Base-by-base conservation (phyloP, 2,888 invertebrate genomes). In the Drosophila tripunctata region DNA sequence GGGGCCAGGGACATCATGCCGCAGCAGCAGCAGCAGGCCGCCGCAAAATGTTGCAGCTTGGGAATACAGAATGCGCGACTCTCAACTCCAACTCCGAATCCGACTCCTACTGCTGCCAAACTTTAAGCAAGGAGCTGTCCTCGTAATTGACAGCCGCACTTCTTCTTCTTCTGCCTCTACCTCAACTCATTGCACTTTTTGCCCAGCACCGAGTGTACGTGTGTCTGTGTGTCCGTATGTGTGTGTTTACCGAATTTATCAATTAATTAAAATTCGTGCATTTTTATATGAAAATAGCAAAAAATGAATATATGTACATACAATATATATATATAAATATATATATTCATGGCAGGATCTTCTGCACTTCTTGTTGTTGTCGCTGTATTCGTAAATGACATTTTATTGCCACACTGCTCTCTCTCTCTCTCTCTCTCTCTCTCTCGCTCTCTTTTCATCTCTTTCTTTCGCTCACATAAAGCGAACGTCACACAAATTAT, bases 181-280 rank as follows among this genome's bases (percentile, higher is more conserved):
- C 15, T 30, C 21, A 8, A 12, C 43, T 45, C 14, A 33, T 55
- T 43, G 41, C 38, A 24, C 17, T 50, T 51, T 51, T 51, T 50
- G 17, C 17, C 48, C 21, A n/a, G n/a, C n/a, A n/a, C 22, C 14
- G 17, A 17, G 3, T 21, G 4, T 14, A 6, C 15, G 5, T 10
- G 24, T 12, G 14, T 41, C 22, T 41, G 10, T 10, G 14, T 22
- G 24, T 27, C 15, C 12, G 43, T 24, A 41, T 44, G 27, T 47
- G 52, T 67, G 45, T 60, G 17, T 71, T 87, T 84, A 87, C 81
- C 82, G 84, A 88, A 84, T 84, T 84, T 84, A 88, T 87, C 84
- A 84, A 84, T 84, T 84, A 84, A 84, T 84, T 84, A 88, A 84
- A 88, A 84, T 88, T 83, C 88, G 88, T 82, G 84, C 86, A 84